Base-by-base conservation (phyloP, 2,888 invertebrate genomes). In the Molorchus minor region DNA sequence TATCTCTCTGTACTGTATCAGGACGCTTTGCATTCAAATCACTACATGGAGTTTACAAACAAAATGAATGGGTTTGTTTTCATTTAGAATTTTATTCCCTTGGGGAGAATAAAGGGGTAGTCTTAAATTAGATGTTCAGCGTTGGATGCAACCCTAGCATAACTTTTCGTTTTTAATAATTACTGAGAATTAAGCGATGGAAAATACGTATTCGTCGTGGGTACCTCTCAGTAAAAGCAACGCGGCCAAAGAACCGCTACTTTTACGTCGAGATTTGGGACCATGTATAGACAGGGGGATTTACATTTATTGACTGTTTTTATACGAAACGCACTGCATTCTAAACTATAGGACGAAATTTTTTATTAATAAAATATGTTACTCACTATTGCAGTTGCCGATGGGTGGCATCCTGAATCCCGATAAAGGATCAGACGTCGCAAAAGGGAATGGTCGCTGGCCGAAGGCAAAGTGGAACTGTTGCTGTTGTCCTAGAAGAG, bases 391-490 rank as follows among this genome's bases (percentile, higher is more conserved):
- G 82, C 93, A 94, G 74, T 92, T 92, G 77, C 90, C 91, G 81
- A 93, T 93, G 70, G 93, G 93, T 64, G 93, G 93, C 91, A 93
- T 93, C 61, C 93, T 86, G 81, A 93, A 94, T 67, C 92, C 91
- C 41, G 93, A 92, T 44, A 94, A 84, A 35, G 93, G 93, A 81
- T 93, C 93, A 53, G 86, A 83, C 56, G 93, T 88, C 69, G 93
- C 93, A 76, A 95, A 93, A 58, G 93, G 90, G 81, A 93, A 92
- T 53, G 93, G 93, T 65, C 93, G 86, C 80, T 93, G 93, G 36
- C 93, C 92, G 71, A 92, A 92, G 75, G 93, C 93, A 83, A 95
- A 94, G 84, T 95, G 94, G 82, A 95, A 94, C 85, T 94, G 94
- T 83, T 95, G 94, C 84, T 95, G 95, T 83, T 93, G 93, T 85